Evolutionary conservation across 2,888 invertebrate genomes (phyloP), one percentile per base, ranked within the genome.

Genomic region (Conus canariensis): DNA sequence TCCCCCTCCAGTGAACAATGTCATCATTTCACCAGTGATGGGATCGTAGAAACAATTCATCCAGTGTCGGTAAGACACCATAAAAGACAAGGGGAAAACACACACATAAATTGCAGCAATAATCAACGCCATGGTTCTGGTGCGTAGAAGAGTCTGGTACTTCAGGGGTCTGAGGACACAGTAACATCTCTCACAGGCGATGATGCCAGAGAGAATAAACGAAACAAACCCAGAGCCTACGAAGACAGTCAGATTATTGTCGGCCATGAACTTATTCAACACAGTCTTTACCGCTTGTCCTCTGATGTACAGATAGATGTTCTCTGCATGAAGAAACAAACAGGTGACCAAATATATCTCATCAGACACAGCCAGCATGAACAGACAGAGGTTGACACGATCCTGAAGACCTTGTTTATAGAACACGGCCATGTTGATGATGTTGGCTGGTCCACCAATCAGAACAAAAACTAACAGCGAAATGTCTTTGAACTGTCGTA

Each of bases 361-460:
- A 19, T 83, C 82, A 0, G 58, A n/a, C 58, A 58, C 14, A 56
- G 82, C 56, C 82, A 83, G 58, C 19, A 25, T 4, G 25, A 83
- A 83, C 19, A 83, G 58, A 83, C 82, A 83, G 25, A 83, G 58
- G 82, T 83, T 83, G 82, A 83, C 82, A 16, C 82, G 82, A 83
- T 83, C 82, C 22, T 19, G 19, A 58, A 83, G 82, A 25, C 82
- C 82, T 58, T 83, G 82, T 56, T 16, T 83, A 58, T 56, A 22
- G 56, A 83, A 83, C 82, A 83, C 82, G 58, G 82, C 82, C 82
- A 83, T 83, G 82, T 83, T 83, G 82, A 83, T 83, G 82, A 83
- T 58, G 82, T 83, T 83, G 58, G 82, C 82, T 58, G 82, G 82
- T 56, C 56, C 82, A 58, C 82, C 82, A 58, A 83, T 83, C 82